These are phyloP conservation scores for Cephus cinctus DNA, from an alignment of 1,140 invertebrate genomes.

Conservation along the genomic window DNA sequence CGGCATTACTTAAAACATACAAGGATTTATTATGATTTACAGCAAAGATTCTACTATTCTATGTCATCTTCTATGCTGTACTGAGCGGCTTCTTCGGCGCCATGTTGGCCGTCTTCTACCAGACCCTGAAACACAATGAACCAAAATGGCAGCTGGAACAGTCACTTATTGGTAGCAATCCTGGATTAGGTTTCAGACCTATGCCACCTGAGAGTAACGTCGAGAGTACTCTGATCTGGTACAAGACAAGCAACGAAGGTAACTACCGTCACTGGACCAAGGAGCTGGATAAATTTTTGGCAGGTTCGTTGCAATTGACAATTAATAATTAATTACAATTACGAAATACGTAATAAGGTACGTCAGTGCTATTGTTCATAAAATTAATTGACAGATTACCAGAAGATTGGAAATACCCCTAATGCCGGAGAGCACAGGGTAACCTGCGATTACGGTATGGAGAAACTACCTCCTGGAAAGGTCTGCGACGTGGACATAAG, in stretches of 20 bases:
- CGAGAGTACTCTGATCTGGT: conserved; percentile 93
- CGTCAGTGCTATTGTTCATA: no score
- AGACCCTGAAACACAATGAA: conserved; percentile 80
- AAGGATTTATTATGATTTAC: no score
- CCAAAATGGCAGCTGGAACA: conserved; percentile 84
- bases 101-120: conserved; percentile 90
- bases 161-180: conserved; percentile 88
- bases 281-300: conserved; percentile 70
- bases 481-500: conserved; percentile 60
- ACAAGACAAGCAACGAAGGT: conserved; percentile 75
- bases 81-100: conserved; percentile 88
- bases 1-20: no score
- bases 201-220: conserved; percentile 86
- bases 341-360: no score
- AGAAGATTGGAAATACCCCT: conserved; percentile 34
- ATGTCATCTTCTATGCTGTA: conserved; percentile 87
- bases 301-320: conserved; percentile 65
- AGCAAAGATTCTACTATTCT: conserved; percentile 94
- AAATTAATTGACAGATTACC: conserved; percentile 55
- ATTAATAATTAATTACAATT: no score
- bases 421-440: conserved; percentile 38
- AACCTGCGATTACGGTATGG: conserved; percentile 54
- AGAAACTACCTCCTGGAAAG: conserved; percentile 51
- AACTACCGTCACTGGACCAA: conserved; percentile 79
- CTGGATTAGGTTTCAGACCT: conserved; percentile 91